Base-by-base conservation (phyloP, 2,113 vertebrate genomes). In the Tetraodon nigroviridis region DNA sequence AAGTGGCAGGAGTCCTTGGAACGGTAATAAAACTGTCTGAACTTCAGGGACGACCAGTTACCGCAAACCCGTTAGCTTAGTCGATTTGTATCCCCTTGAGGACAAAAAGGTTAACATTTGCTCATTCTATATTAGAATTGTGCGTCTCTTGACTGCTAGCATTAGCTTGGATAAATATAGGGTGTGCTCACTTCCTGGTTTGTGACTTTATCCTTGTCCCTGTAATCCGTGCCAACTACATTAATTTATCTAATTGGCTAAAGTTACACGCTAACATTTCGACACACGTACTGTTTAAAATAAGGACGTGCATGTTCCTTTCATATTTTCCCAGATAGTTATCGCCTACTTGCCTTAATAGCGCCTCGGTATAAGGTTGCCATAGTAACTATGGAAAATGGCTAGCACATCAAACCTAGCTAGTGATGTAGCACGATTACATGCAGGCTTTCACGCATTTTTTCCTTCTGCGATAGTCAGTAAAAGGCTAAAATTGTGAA, bases 191-290 rank as follows among this genome's bases (percentile, higher is more conserved):
- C 88, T 87, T 89, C 78, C 66, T 82, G 52, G 45, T 70, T 55
- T 71, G 83, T 77, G 80, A 62, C 57, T 80, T 76, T 78, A 67
- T 84, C 80, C 79, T 84, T 76, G 73, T 54, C 79, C 78, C 18
- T 81, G 70, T 71, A 46, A 46, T 46, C 44, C 16, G 1, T n/a
- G 1, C 13, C 44, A 16, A n/a, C 44, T 5, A n/a, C 44, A 46
- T 17, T 44, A 15, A 6, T 6, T 6, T 4, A 27, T 11, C 32
- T 37, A 37, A 37, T 37, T 37, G 32, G 32, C 32, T 37, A 37
- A 37, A 37, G 6, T 41, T 17, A 15, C n/a, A 53, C 21, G 18
- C 16, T 49, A 51, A 4, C 44, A 18, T 49, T 5, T 12, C 32
- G 32, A 37, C 32, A 27, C 24, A 4, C 24, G 7, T 27, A 6